Base-by-base conservation (phyloP, 1,140 invertebrate species). In the Chymomyza costata region DNA sequence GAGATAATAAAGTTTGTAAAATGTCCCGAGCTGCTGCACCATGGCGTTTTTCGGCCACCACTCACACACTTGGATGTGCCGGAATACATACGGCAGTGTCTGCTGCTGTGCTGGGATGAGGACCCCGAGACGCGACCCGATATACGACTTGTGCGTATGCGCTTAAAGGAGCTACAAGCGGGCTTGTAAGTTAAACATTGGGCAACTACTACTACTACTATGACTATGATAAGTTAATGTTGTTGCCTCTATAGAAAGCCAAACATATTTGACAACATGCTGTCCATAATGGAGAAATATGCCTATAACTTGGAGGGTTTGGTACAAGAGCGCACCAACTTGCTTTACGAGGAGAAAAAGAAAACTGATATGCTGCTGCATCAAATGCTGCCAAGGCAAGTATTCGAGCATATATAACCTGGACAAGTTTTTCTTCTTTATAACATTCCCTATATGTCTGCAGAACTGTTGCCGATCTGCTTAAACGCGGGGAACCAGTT, bases 221-320 rank as follows among this genome's bases (percentile, higher is more conserved):
- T 28, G 25, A 10, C 25, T 28, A 10, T 28, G 10, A 28, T n/a
- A n/a, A n/a, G n/a, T n/a, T n/a, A 6, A 6, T 28, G 25, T 28
- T 6, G 25, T 6, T n/a, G n/a, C n/a, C n/a, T 1, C 37, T 41
- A 1, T 8, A 82, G 95, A 68, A 97, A 97, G 87, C 92, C 94
- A 1, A 97, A 97, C 83, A 95, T 97, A 65, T 94, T 97, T 15
- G 95, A 97, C 83, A 96, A 94, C 2, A 97, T 97, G 95, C 95
- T 97, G 71, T 93, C 95, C 87, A 96, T 96, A 92, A 86, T 97
- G 71, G 95, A 97, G 82, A 96, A 97, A 84, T 97, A 97, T 86
- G 96, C 95, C 10, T 96, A 95, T 83, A 96, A 97, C 88, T 87
- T 97, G 64, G 95, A 97, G 85, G 95, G 96, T 57, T 86, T 96